Percentiles rank a stretch among this genome's conserved stretches.
Evolutionary conservation across 2,113 vertebrate species (phyloP).

Genomic region (Balaeniceps rex): DNA sequence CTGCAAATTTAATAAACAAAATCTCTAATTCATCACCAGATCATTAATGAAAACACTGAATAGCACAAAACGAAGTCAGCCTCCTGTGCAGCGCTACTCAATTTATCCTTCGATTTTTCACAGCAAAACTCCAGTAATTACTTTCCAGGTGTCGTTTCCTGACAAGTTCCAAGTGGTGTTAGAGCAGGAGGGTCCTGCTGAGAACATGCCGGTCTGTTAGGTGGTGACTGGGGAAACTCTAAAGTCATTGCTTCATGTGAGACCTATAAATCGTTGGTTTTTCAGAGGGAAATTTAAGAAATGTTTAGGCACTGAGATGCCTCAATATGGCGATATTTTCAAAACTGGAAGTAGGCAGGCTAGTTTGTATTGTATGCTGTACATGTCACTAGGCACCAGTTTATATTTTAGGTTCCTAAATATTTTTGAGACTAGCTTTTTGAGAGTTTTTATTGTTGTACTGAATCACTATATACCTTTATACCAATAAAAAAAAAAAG

Average conservation of each 20-base stretch:
- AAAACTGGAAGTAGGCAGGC: neutral
- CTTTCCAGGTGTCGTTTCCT: neutral
- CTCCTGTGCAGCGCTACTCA: neutral
- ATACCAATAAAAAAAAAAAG: neutral
- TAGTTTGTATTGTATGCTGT: neutral
- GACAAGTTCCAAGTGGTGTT: neutral
- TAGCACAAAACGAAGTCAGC: accelerated
- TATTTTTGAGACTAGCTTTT: neutral
- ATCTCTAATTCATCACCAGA: neutral
- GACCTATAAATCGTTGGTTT: neutral
- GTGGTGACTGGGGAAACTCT: neutral
- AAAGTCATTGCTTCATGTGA: neutral
- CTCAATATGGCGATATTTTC: neutral
- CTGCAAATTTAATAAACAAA: neutral
- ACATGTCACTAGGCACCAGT: neutral
- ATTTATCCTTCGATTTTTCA: neutral
- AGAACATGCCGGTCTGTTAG: neutral
- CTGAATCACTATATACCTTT: neutral
- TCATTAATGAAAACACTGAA: neutral
- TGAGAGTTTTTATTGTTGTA: neutral
- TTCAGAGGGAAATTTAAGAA: neutral
- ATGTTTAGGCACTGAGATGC: neutral
- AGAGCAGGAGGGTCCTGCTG: neutral
- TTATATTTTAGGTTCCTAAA: neutral
- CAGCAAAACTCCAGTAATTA: neutral